These are phyloP conservation scores for Hippocampus barbouri DNA, from an alignment of 2,113 vertebrate genomes.

Conservation along the genomic window DNA sequence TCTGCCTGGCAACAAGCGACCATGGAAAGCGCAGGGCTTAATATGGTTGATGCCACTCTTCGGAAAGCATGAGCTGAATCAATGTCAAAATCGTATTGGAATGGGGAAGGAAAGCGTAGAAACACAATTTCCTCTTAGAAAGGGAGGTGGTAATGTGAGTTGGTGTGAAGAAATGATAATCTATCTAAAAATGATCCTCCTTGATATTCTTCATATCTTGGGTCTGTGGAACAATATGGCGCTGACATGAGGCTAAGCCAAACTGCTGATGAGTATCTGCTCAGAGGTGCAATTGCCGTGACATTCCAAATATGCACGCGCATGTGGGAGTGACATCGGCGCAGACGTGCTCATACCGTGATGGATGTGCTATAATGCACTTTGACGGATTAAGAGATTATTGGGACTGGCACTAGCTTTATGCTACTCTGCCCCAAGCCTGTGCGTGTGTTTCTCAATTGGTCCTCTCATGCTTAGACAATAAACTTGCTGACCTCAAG, in stretches of 20 bases:
- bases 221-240: slow-evolving; percentile 37
- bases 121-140: slow-evolving; percentile 44
- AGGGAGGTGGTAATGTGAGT: slow-evolving; percentile 18
- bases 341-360: slow-evolving; percentile 11
- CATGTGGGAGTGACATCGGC: slow-evolving; percentile 9
- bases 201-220: slow-evolving; percentile 37
- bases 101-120: slow-evolving; percentile 1
- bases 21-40: not conserved
- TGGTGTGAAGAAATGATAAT: slow-evolving; percentile 37
- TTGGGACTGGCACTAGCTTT: slow-evolving; percentile 31
- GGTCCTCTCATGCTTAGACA: slow-evolving; percentile 32
- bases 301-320: slow-evolving; percentile 28
- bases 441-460: slow-evolving; percentile 24
- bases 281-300: slow-evolving; percentile 27
- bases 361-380: slow-evolving; percentile 46
- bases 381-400: slow-evolving; percentile 60
- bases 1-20: not conserved
- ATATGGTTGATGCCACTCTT: not conserved
- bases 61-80: not conserved
- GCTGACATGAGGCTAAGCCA: slow-evolving; percentile 36
- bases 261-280: slow-evolving; percentile 43
- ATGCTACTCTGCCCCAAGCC: slow-evolving; percentile 9
- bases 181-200: slow-evolving; percentile 30
- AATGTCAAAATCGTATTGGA: slow-evolving; percentile 9
- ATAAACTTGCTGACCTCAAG: slow-evolving; percentile 39